Percentiles rank a stretch among this genome's conserved stretches.
phyloP scores from a whole-genome alignment of 2,888 invertebrate genomes.

The Lobophora halterata region DNA sequence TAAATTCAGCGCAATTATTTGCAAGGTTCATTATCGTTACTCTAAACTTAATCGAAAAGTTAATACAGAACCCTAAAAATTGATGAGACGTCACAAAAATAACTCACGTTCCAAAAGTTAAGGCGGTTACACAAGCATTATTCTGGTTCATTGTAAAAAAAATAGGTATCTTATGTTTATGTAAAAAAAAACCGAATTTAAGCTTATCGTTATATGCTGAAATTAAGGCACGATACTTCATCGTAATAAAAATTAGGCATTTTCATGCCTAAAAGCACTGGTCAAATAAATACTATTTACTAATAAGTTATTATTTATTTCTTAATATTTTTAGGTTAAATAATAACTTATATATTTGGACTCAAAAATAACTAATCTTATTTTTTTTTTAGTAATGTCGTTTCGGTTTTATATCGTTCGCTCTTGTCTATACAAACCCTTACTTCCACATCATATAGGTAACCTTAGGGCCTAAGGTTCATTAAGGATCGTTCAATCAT shows the following conservation, averaged over 20 bases:
- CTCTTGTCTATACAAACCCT: slow-evolving; percentile 21
- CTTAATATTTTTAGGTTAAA: too few species aligned
- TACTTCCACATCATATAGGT: slow-evolving; percentile 53
- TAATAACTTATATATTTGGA: neutral
- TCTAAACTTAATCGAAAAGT: slow-evolving; percentile 55
- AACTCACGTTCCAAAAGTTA: slow-evolving; percentile 48
- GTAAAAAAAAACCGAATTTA: too few species aligned
- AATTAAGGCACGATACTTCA: too few species aligned
- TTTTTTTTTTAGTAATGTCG: neutral
- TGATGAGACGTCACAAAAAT: slow-evolving; percentile 56
- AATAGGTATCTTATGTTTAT: too few species aligned
- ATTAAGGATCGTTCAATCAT: slow-evolving; percentile 70
- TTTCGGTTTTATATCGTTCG: neutral
- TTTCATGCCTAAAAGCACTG: too few species aligned
- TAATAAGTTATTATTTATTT: too few species aligned
- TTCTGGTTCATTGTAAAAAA: too few species aligned
- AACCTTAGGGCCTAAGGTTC: slow-evolving; percentile 64
- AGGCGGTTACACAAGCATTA: slow-evolving; percentile 25
- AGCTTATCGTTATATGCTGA: too few species aligned
- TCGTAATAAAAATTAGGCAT: too few species aligned
- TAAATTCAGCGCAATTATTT: slow-evolving; percentile 35
- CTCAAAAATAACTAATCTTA: neutral
- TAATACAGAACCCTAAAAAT: slow-evolving; percentile 38
- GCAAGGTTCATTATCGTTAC: slow-evolving; percentile 45
- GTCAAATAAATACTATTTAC: too few species aligned